These are phyloP conservation scores for Ormyrus thymus DNA, from an alignment of 2,888 invertebrate genomes.

Conservation along the genomic window DNA sequence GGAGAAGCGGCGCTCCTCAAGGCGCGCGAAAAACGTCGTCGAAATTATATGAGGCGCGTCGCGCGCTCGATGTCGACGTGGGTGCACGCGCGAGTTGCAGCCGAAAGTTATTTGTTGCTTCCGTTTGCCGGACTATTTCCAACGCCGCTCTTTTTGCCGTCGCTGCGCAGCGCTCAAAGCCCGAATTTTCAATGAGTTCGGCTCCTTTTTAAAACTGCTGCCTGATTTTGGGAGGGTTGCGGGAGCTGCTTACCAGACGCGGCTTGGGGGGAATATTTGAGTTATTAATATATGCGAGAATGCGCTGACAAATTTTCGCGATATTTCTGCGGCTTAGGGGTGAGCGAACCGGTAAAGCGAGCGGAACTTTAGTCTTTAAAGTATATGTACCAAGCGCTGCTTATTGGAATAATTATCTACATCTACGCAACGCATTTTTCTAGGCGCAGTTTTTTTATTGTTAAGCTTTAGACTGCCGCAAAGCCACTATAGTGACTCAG, in stretches of 20 bases:
- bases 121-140: slow-evolving; percentile 70
- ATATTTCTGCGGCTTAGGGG: slow-evolving; percentile 62
- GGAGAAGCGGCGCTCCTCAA: slow-evolving; percentile 44
- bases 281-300: slow-evolving; percentile 61
- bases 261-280: neutral
- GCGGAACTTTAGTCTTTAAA: slow-evolving; percentile 46
- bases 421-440: slow-evolving; percentile 18
- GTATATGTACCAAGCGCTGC: slow-evolving; percentile 1
- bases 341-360: slow-evolving; percentile 39
- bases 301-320: slow-evolving; percentile 63
- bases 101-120: slow-evolving; percentile 74
- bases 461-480: too few relatives aligned
- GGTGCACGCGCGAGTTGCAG: slow-evolving; percentile 71
- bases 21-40: slow-evolving; percentile 71
- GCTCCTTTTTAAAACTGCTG: neutral
- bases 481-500: too few relatives aligned
- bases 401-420: slow-evolving; percentile 30
- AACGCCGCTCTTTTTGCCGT: slow-evolving; percentile 3
- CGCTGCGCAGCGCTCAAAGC: slow-evolving; percentile 57
- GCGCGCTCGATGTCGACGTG: slow-evolving; percentile 58
- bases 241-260: too few relatives aligned
- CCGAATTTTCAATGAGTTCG: slow-evolving; percentile 63
- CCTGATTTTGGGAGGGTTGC: neutral
- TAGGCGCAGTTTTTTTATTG: too few relatives aligned
- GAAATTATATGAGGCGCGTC: slow-evolving; percentile 74